Base-by-base conservation (phyloP, 2,888 invertebrate genomes). In the Ellobium chinense region DNA sequence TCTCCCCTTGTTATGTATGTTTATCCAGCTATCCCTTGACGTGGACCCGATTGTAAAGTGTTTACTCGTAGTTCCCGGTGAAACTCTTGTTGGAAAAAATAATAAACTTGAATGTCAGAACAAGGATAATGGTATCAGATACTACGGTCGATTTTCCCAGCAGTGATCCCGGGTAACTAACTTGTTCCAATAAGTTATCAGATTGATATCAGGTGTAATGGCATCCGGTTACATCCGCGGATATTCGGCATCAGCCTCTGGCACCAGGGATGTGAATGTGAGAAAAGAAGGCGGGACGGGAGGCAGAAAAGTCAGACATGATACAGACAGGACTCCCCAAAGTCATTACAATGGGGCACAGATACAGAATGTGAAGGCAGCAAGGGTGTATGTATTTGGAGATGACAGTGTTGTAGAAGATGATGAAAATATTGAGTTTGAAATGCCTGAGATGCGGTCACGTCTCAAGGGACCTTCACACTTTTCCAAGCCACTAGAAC, bases 321-420 rank as follows among this genome's bases (percentile, higher is more conserved):
- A 62, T 27, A 46, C 9, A 21, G 27, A 74, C 27, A 21, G 74
- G 27, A 7, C 1, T 12, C 0, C 0, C 5, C 36, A 77, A 0
- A 31, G 37, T 21, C 39, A 58, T 12, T 56, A 62, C 34, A 56
- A 73, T 56, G 79, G 79, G 12, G 18, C 72, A 14, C 88, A 90
- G 76, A 83, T 89, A 7, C 90, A 91, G 83, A 91, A 91, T 85
- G 86, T 88, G 54, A 88, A 89, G 77, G 84, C 89, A 24, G 85
- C 89, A 4, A 83, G 87, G 60, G 90, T 91, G 1, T 91, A 90
- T 80, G 87, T 91, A 18, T 91, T 91, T 85, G 90, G 91, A 7
- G 86, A 90, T 56, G 87, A 84, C 54, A 86, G 87, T 66, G 70
- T 88, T 5, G 83, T 81, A 18, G 88, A 89, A 37, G 85, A 85